Evolutionary conservation across 2,888 invertebrate genomes (phyloP).

Genomic region (Cantharis flavilabris): DNA sequence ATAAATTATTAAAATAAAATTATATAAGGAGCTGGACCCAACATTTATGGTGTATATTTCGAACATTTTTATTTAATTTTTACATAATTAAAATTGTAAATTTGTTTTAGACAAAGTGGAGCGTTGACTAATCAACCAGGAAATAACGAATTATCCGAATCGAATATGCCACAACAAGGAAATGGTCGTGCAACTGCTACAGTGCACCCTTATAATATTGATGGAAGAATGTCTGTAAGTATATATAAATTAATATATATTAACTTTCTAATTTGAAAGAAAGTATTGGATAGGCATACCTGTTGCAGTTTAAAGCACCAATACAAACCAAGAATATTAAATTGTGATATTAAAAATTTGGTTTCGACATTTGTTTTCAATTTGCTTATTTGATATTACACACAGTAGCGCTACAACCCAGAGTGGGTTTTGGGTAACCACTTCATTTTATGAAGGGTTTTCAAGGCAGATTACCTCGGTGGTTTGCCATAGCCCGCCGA

Average conservation of each 20-base stretch:
- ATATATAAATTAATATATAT: neutral
- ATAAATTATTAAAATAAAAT: neutral
- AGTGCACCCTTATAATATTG: conserved; percentile 52
- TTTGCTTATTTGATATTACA: too few relatives aligned
- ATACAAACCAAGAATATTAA: too few relatives aligned
- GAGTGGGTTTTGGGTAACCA: too few relatives aligned
- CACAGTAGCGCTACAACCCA: too few relatives aligned
- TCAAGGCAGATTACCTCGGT: too few relatives aligned
- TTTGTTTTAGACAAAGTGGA: conserved; percentile 49
- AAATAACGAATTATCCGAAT: conserved; percentile 41
- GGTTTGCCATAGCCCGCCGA: too few relatives aligned
- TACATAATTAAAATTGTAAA: neutral
- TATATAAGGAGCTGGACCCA: neutral
- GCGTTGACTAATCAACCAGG: conserved; percentile 45
- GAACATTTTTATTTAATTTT: neutral
- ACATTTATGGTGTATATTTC: neutral
- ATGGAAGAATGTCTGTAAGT: conserved; percentile 49
- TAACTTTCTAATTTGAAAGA: too few relatives aligned
- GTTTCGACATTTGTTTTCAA: too few relatives aligned
- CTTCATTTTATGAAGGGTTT: too few relatives aligned
- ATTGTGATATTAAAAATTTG: too few relatives aligned
- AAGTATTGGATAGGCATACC: too few relatives aligned
- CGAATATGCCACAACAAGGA: conserved; percentile 50
- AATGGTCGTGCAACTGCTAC: conserved; percentile 48
- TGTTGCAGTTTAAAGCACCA: too few relatives aligned